Evolutionary conservation across 2,113 vertebrate species (phyloP).

Genomic region (Stomatorhinus ivindoensis): DNA sequence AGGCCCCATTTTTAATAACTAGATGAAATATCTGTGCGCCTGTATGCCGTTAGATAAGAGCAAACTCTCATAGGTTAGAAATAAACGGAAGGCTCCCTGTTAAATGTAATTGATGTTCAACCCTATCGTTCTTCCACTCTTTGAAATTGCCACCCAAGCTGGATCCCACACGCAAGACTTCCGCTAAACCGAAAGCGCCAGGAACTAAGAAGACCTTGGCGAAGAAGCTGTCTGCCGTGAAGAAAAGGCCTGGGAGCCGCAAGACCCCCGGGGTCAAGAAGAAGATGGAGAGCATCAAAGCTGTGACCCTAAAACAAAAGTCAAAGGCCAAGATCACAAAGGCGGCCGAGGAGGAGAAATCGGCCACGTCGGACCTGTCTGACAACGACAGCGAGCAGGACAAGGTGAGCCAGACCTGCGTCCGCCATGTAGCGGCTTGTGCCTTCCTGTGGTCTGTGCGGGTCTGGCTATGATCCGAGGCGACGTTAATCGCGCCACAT

Average conservation of each 20-base stretch:
- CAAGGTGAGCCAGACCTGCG: slow-evolving; percentile 31
- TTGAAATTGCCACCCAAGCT: not conserved
- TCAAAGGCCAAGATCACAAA: slow-evolving; percentile 33
- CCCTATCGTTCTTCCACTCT: not conserved
- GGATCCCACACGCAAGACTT: not conserved
- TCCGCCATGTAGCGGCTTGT: not conserved
- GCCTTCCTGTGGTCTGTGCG: not conserved
- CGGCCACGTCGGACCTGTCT: slow-evolving; percentile 33
- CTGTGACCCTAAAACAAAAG: slow-evolving; percentile 37
- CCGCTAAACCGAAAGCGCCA: not conserved
- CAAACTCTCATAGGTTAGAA: not conserved
- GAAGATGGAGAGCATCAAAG: slow-evolving; percentile 20
- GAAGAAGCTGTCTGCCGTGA: not conserved
- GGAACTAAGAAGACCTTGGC: not conserved
- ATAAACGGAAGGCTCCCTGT: not conserved
- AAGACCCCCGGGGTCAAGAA: slow-evolving; percentile 25
- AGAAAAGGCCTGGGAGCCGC: slow-evolving; percentile 10
- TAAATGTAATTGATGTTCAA: not conserved
- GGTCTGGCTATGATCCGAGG: not conserved
- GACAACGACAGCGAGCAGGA: slow-evolving; percentile 33
- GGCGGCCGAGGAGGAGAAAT: slow-evolving; percentile 31
- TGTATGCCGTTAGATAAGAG: not conserved
- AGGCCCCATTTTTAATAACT: not conserved
- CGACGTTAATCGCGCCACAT: slow-evolving; percentile 41
- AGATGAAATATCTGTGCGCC: not conserved